Evolutionary conservation across 2,797 vertebrate species (phyloP), one percentile per base, ranked within the genome.

Genomic region (Octomys mimax): DNA sequence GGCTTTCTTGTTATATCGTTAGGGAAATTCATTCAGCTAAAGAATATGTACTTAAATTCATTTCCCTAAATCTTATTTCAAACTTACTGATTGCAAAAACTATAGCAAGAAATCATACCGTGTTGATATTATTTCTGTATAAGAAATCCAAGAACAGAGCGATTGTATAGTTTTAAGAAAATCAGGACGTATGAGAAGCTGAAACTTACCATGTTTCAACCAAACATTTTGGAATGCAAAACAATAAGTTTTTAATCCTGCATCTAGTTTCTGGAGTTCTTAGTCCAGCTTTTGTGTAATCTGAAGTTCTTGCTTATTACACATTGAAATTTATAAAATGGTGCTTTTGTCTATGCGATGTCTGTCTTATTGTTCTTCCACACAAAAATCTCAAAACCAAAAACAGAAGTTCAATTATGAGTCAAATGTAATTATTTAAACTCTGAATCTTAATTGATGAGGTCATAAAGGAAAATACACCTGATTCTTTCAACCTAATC

Each of bases 401-500:
- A 84, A 95, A 61, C 49, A 81, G 88, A 96, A 91, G 24, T 93
- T 94, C 52, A 81, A 88, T 68, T 79, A 18, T 59, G 81, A 97
- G 49, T 95, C 49, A 94, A 42, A 14, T 75, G 13, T 42, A 93
- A 73, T 84, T 84, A 92, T 96, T 86, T 89, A 87, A 96, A 94
- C 16, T 39, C 59, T 87, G 33, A 77, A 49, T 68, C 78, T 62
- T 46, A 92, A 66, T 31, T 79, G 73, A 24, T 86, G 82, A 96
- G 91, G 94, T 92, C 85, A 91, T 52, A 94, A 83, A 68, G 36
- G 96, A 95, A 90, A 94, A 92, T 62, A 81, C 31, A 90, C 39
- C 33, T 68, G 93, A 42, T 68, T 79, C 42, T 95, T 96, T 66
- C 95, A 92, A 24, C 93, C 81, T 66, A 92, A 96, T 77, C 57